Evolutionary conservation across 2,888 invertebrate genomes (phyloP), one percentile per base, ranked within the genome.

Genomic region (Bombylius major): DNA sequence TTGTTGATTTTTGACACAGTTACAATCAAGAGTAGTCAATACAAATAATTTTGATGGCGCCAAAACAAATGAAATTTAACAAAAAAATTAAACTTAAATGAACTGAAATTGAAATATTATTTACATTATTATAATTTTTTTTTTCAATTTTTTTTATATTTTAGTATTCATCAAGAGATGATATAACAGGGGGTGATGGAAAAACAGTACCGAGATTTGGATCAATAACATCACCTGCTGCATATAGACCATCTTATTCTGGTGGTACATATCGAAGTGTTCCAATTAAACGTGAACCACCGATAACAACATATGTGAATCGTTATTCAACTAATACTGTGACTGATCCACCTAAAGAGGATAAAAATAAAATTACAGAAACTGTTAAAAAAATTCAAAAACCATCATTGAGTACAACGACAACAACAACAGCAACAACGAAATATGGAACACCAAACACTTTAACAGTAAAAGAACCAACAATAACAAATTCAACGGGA

Each of bases 171-270:
- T 62, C 71, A 4, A 66, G 69, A 14, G 73, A 73, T 54, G 66
- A 71, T 14, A 62, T 65, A 36, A 65, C 63, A 44, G 42, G 45
- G 5, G 45, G 54, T 11, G 58, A 59, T 42, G 36, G 54, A 32
- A 58, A 56, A 47, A 12, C 57, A 36, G 5, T 55, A 33, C 60
- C 68, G 5, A 67, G 72, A 7, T 72, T 71, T 58, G 65, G 65
- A 5, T 71, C 74, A 1, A 51, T 71, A 51, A 61, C 69, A 51
- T 65, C 72, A 23, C 70, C 74, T 14, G 70, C 69, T 49, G 64
- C 71, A n/a, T 75, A 70, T 58, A 66, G 75, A 44, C 75, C 75
- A 4, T 72, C 74, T 0, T 75, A 73, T 55, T 73, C 74, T 0
- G 71, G 73, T 1, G 75, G 75, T 11, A 74, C 73, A 1, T 75